A percentile compares a stretch with the other conserved stretches of the same genome.
Evolutionary conservation across 2,888 invertebrate species (phyloP).

Genomic region (Podotricha telesiphe): DNA sequence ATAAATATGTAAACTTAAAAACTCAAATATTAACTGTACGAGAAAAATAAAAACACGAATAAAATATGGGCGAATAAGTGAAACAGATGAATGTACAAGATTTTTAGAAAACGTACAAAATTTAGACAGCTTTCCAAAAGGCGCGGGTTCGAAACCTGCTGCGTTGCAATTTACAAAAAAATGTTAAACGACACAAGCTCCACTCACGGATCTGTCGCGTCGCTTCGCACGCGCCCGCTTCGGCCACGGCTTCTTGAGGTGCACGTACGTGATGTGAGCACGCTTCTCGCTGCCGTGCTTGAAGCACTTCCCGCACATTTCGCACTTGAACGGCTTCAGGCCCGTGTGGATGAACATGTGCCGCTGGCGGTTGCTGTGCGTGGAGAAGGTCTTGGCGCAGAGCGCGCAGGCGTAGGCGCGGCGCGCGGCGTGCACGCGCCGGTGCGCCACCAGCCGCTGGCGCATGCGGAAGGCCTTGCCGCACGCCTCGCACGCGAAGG

Average conservation of each 20-base stretch:
- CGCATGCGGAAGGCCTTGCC: constrained; percentile 72
- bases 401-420: constrained; percentile 61
- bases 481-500: constrained; percentile 73
- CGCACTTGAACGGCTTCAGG: constrained; percentile 69
- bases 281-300: constrained; percentile 73
- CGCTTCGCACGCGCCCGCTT: constrained; percentile 66
- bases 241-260: constrained; percentile 78
- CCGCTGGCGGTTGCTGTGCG: constrained; percentile 71
- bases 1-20: no score
- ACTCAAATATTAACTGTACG: no score
- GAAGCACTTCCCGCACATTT: constrained; percentile 74
- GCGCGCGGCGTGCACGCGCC: constrained; percentile 62
- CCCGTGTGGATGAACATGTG: constrained; percentile 77
- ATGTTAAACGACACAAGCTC: neutral
- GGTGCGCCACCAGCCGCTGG: constrained; percentile 68
- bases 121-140: no score
- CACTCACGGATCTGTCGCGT: constrained; percentile 50
- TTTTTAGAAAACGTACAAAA: no score
- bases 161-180: neutral
- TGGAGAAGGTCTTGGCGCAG: constrained; percentile 73
- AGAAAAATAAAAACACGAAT: no score
- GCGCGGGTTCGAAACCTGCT: no score
- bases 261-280: constrained; percentile 72
- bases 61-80: no score
- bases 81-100: no score